Percentiles rank a stretch among this genome's conserved stretches.
phyloP scores from a whole-genome alignment of 2,797 vertebrate species.

The Sciurus carolinensis region DNA sequence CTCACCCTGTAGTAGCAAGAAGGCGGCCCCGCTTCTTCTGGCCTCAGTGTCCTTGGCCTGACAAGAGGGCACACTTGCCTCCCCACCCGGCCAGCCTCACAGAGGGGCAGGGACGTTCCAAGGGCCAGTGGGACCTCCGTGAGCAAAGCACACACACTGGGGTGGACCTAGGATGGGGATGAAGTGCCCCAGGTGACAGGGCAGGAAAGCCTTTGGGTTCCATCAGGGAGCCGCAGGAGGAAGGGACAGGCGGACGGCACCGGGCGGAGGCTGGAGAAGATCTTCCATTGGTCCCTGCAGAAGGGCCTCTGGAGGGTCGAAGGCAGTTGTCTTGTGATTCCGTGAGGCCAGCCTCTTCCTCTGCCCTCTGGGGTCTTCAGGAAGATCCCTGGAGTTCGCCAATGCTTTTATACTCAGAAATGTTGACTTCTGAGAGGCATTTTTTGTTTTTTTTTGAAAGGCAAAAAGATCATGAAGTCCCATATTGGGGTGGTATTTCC shows the following conservation, averaged over 20 bases:
- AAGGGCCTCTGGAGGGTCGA: no score
- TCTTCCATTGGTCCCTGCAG: rapidly evolving
- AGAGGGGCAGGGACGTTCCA: background rate
- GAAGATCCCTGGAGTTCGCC: no score
- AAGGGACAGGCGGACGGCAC: background rate
- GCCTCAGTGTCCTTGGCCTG: background rate
- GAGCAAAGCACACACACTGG: no score
- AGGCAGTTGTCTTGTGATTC: background rate
- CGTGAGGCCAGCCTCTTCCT: no score
- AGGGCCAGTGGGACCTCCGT: background rate
- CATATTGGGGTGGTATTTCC: conserved; percentile 50
- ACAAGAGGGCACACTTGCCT: background rate
- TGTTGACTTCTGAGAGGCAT: background rate
- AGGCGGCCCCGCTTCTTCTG: background rate
- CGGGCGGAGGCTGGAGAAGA: no score
- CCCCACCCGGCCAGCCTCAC: no score
- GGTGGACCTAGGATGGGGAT: background rate
- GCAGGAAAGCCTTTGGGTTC: background rate
- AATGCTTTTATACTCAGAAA: no score
- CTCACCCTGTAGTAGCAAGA: background rate
- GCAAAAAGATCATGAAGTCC: conserved; percentile 45
- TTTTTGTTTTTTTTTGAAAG: background rate
- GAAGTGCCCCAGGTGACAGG: rapidly evolving
- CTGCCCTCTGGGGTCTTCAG: no score
- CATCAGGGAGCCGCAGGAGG: background rate